Evolutionary conservation across 2,888 invertebrate genomes (phyloP), one percentile per base, ranked within the genome.

Genomic region (Drosophila borborema): DNA sequence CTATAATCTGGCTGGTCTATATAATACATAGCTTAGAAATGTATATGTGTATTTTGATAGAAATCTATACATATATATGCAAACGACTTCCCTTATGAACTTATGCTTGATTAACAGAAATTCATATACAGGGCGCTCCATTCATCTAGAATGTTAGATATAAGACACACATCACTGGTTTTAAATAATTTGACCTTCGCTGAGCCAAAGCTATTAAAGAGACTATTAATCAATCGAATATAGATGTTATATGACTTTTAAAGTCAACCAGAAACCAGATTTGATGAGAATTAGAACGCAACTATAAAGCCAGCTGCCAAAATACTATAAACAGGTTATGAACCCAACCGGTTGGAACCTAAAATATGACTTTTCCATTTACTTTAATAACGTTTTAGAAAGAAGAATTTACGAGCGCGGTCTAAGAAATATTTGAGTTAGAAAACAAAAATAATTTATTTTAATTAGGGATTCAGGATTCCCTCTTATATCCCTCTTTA

Each of bases 1-100:
- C 38, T 43, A 64, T 73, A 64, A 64, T 60, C 64, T 41, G 9
- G 23, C 48, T 36, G 12, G 3, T 38, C 46, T 48, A 58, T 56
- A 46, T 41, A 45, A 49, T 60, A 48, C 36, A 12, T 18, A 48
- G 36, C 9, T 18, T 3, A 14, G 28, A 28, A 28, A 36, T 56
- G 28, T 36, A 28, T 28, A 9, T 31, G 23, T 45, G 4, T 49
- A 41, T 9, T 10, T 59, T 8, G n/a, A 49, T 51, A 6, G n/a
- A 31, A 23, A 31, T 41, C 10, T 31, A 31, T 45, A 23, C 7
- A 20, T 20, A 31, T 14, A 14, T 16, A 38, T 38, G 20, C 16
- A 34, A 58, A 45, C 34, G 20, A 34, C 23, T 40, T 49, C 48
- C 48, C 40, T 18, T 40, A 20, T 18, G 16, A 45, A 16, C 16